Percentiles rank a stretch among this genome's conserved stretches.
Conservation (phyloP, 2,888 invertebrate genomes). For the Cerastis leucographa region DNA sequence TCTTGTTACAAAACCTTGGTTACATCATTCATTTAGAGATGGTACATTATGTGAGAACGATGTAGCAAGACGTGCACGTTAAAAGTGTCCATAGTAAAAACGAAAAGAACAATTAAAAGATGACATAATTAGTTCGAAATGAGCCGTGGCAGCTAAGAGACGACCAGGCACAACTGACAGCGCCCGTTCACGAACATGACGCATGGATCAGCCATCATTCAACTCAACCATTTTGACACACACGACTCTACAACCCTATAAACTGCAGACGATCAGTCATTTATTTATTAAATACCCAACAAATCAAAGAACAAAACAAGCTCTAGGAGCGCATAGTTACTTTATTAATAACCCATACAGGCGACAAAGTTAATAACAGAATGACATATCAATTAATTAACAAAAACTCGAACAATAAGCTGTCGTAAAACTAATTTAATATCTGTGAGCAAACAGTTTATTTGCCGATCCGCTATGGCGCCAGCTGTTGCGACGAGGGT, state of each 20-base stretch:
- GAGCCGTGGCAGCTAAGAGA: too few relatives aligned
- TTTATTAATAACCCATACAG: constrained; percentile 48
- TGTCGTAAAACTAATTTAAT: constrained; percentile 79
- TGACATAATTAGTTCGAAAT: too few relatives aligned
- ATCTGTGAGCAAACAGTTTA: constrained; percentile 79
- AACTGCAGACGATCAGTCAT: neutral
- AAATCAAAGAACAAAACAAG: constrained; percentile 22
- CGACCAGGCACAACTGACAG: too few relatives aligned
- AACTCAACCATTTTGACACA: too few relatives aligned
- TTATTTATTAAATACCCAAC: neutral
- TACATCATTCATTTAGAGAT: too few relatives aligned
- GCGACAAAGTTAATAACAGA: constrained; percentile 56
- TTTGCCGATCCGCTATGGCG: constrained; percentile 77
- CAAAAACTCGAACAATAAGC: constrained; percentile 74
- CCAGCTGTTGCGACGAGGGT: constrained; percentile 81
- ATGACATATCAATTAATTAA: constrained; percentile 74
- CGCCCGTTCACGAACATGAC: too few relatives aligned
- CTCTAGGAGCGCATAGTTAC: constrained; percentile 6
- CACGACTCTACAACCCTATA: accelerated
- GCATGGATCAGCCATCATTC: too few relatives aligned
- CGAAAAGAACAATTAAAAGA: too few relatives aligned
- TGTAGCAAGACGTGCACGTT: too few relatives aligned
- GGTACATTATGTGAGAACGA: too few relatives aligned
- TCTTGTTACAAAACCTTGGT: too few relatives aligned
- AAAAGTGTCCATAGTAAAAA: too few relatives aligned